A percentile compares a stretch with the other conserved stretches of the same genome.
Evolutionary conservation across 2,797 vertebrate genomes (phyloP).

Genomic region (Enteromius argenteus): DNA sequence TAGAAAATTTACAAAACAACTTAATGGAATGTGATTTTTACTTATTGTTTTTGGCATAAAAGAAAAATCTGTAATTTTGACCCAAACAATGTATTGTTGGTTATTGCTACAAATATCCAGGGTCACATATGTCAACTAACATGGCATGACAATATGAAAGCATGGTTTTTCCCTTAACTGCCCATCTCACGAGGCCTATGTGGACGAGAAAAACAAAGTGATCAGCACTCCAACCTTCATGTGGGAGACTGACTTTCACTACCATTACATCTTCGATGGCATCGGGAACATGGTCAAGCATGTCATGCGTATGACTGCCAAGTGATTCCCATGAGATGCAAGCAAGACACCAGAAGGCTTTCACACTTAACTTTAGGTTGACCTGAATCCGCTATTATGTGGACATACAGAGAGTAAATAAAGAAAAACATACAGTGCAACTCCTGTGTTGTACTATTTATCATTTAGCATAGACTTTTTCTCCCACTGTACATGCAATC

Average conservation of each 20-base stretch:
- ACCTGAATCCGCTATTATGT: conserved; percentile 46
- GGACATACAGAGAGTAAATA: conserved; percentile 47
- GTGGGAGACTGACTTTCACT: conserved; percentile 80
- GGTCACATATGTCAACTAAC: not conserved
- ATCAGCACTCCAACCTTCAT: conserved; percentile 80
- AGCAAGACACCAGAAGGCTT: conserved; percentile 38
- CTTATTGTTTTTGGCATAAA: not conserved
- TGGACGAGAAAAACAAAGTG: conserved; percentile 82
- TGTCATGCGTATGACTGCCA: conserved; percentile 76
- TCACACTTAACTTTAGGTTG: conserved; percentile 46
- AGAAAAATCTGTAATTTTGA: not conserved
- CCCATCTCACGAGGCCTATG: conserved; percentile 71
- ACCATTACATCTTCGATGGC: conserved; percentile 80
- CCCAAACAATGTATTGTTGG: not conserved
- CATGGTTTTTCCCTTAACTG: conserved; percentile 51
- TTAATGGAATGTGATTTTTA: not conserved
- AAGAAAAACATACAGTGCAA: conserved; percentile 31
- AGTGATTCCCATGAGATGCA: conserved; percentile 61
- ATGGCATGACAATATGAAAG: not conserved
- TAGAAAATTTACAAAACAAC: not conserved
- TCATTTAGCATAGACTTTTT: not conserved
- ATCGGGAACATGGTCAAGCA: conserved; percentile 82
- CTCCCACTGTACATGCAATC: not conserved
- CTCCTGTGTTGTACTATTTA: not conserved
- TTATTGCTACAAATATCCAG: not conserved